Conservation (phyloP, 2,113 vertebrate species). For the Paradisaea rubra region DNA sequence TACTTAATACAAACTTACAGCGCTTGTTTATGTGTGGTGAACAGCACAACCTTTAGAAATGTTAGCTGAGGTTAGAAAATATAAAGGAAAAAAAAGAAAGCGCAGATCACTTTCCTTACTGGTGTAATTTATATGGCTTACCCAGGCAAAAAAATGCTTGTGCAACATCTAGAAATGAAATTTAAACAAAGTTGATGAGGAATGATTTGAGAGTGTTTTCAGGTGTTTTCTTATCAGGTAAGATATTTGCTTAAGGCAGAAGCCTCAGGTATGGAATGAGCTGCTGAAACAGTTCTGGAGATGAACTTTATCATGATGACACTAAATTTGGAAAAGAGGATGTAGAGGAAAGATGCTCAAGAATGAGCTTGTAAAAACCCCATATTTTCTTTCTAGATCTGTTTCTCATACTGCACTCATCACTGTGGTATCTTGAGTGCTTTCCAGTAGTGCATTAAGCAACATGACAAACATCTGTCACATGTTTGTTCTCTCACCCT, state of each 20-base stretch:
- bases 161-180: not conserved
- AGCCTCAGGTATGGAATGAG: not conserved
- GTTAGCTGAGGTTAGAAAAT: not conserved
- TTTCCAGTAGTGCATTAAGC: slow-evolving; percentile 63
- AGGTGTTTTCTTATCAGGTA: not conserved
- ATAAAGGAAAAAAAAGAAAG: not conserved
- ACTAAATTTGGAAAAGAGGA: not conserved
- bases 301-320: not conserved
- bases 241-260: not conserved
- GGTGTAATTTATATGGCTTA: not conserved
- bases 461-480: slow-evolving; percentile 61
- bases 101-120: not conserved
- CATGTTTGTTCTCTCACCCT: slow-evolving; percentile 55
- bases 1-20: not conserved
- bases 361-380: slow-evolving; percentile 47
- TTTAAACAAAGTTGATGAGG: not conserved
- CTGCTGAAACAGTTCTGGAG: not conserved
- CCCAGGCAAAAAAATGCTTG: not conserved
- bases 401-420: slow-evolving; percentile 59
- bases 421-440: slow-evolving; percentile 60
- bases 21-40: not conserved
- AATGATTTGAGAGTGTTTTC: not conserved
- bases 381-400: slow-evolving; percentile 42
- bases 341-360: slow-evolving; percentile 32
- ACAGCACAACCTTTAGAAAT: not conserved